phyloP scores from a whole-genome alignment of 2,113 vertebrate species.

The Ceratotherium simum region DNA sequence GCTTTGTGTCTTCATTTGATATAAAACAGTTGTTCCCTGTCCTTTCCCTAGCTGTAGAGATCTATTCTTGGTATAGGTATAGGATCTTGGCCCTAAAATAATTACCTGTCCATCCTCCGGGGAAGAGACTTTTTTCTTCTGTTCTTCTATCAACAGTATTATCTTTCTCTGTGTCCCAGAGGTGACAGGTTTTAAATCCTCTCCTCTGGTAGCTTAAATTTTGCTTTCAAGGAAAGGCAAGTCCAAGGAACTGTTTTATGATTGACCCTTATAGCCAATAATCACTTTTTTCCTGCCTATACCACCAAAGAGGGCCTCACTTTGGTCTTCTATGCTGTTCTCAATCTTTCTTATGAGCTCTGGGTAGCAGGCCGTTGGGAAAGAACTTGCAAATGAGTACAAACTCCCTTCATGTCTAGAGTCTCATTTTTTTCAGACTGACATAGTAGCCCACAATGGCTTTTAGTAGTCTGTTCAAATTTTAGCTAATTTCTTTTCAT shows the following conservation, averaged over 20 bases:
- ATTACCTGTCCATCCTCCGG: not conserved
- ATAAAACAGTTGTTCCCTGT: not conserved
- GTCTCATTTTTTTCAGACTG: not conserved
- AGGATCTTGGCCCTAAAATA: not conserved
- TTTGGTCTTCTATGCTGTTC: not conserved
- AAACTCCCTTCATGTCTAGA: not conserved
- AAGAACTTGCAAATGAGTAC: not conserved
- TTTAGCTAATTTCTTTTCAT: not conserved
- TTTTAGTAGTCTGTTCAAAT: not conserved
- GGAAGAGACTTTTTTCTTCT: not conserved
- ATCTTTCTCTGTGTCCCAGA: not conserved
- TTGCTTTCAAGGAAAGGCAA: not conserved
- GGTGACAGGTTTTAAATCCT: not conserved
- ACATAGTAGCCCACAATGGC: not conserved
- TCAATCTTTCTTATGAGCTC: not conserved
- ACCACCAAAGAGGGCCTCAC: not conserved
- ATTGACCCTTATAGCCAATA: not conserved
- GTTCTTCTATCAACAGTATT: not conserved
- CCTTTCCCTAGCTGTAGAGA: not conserved
- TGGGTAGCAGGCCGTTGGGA: not conserved
- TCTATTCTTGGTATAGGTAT: not conserved
- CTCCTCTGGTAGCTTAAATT: not conserved
- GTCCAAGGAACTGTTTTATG: not conserved
- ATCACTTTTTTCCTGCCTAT: not conserved
- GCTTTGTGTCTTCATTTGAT: not conserved